phyloP scores from a whole-genome alignment of 2,888 invertebrate genomes.

The Chrysolina oricalcia region DNA sequence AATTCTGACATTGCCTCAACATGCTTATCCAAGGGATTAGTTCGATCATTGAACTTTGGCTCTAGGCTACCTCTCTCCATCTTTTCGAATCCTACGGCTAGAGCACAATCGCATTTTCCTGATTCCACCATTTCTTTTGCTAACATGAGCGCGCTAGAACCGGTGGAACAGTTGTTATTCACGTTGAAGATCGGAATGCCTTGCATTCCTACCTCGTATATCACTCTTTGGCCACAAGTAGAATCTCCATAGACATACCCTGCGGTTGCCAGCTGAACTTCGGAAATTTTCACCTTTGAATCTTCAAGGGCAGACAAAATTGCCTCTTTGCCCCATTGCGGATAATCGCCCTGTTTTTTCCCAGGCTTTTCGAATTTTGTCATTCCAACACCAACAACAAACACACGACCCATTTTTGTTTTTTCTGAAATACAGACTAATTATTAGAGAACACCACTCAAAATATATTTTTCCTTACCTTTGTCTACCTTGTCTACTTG shows the following conservation, averaged over 20 bases:
- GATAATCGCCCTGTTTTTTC: slow-evolving; percentile 88
- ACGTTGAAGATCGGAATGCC: slow-evolving; percentile 96
- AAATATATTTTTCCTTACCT: slow-evolving; percentile 3
- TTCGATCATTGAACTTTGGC: slow-evolving; percentile 83
- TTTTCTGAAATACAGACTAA: slow-evolving; percentile 30
- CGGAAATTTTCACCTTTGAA: slow-evolving; percentile 83
- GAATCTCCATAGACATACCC: slow-evolving; percentile 98
- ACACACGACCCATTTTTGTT: slow-evolving; percentile 76
- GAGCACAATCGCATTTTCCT: slow-evolving; percentile 88
- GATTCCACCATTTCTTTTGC: slow-evolving; percentile 95
- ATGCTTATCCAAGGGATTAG: slow-evolving; percentile 92
- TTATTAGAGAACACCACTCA: neutral
- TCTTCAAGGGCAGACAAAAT: slow-evolving; percentile 90
- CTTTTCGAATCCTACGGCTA: slow-evolving; percentile 98
- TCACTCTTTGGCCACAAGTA: slow-evolving; percentile 93
- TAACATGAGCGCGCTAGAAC: slow-evolving; percentile 92
- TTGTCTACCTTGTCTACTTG: neutral
- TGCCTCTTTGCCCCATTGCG: slow-evolving; percentile 95
- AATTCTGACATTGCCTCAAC: slow-evolving; percentile 89
- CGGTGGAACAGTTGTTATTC: slow-evolving; percentile 98
- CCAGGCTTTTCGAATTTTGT: slow-evolving; percentile 98
- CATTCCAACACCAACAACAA: slow-evolving; percentile 97
- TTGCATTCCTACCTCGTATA: slow-evolving; percentile 95
- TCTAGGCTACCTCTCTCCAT: slow-evolving; percentile 95
- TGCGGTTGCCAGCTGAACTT: slow-evolving; percentile 91